A percentile compares a stretch with the other conserved stretches of the same genome.
Evolutionary conservation across 1,140 invertebrate genomes (phyloP).

Genomic region (Drosophila athabasca): DNA sequence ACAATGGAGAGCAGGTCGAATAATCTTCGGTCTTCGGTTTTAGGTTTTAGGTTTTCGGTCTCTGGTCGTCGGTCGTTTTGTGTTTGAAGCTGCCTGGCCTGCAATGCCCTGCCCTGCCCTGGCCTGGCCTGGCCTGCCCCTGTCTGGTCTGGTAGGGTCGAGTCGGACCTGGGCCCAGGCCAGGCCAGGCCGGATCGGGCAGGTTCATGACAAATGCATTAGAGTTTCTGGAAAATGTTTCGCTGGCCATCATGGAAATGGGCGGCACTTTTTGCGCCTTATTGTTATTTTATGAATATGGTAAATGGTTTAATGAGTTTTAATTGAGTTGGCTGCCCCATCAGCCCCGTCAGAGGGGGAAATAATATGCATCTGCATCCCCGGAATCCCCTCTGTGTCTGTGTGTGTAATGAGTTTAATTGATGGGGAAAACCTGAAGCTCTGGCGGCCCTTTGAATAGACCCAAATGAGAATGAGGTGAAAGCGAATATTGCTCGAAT

Average conservation of each 20-base stretch:
- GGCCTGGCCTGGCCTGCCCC: conserved; percentile 19
- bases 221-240: conserved; percentile 37
- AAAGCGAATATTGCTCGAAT: conserved; percentile 41
- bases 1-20: conserved; percentile 80
- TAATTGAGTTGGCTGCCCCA: conserved; percentile 64
- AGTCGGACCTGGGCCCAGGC: no score
- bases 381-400: background rate
- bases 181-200: conserved; percentile 26
- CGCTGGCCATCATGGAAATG: conserved; percentile 32
- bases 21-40: conserved; percentile 41
- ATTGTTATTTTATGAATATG: conserved; percentile 81
- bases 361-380: background rate
- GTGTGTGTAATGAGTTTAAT: conserved; percentile 70
- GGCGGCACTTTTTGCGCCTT: conserved; percentile 55
- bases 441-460: conserved; percentile 42
- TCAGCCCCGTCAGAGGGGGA: conserved; percentile 4
- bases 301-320: conserved; percentile 81
- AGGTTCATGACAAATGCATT: conserved; percentile 82
- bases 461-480: conserved; percentile 56
- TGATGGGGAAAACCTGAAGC: conserved; percentile 62
- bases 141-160: no score
- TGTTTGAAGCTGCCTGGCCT: conserved; percentile 35
- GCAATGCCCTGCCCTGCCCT: conserved; percentile 6
- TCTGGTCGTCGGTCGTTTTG: conserved; percentile 43
- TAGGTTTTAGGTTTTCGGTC: conserved; percentile 44